Conservation (phyloP, 2,888 invertebrate species). For the Lepidochrysops patricia region DNA sequence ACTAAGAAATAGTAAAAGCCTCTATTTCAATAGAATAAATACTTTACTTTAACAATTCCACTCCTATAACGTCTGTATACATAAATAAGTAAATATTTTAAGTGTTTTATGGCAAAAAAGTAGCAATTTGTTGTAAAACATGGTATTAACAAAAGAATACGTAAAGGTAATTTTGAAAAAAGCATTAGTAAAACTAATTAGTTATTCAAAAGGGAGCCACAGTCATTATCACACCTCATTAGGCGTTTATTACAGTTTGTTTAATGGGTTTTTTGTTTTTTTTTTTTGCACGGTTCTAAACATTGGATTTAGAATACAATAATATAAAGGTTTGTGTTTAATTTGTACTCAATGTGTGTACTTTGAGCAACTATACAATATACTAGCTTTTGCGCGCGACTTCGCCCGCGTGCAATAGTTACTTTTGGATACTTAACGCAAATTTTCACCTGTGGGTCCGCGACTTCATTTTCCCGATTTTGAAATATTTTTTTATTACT, state of each 20-base stretch:
- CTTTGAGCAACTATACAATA: no score
- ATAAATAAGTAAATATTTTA: not conserved
- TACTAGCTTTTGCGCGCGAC: no score
- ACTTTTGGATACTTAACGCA: no score
- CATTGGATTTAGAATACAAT: not conserved
- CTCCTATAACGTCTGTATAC: not conserved
- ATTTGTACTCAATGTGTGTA: not conserved
- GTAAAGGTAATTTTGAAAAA: not conserved
- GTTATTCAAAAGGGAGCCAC: not conserved
- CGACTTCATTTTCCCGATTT: no score
- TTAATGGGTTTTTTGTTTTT: not conserved
- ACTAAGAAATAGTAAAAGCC: not conserved
- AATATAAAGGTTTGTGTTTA: not conserved
- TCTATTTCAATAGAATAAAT: not conserved
- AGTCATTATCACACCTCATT: conserved; percentile 6
- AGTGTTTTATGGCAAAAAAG: not conserved
- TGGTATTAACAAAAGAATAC: conserved; percentile 16
- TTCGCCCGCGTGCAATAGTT: no score
- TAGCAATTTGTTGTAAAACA: not conserved
- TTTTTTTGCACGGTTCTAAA: not conserved
- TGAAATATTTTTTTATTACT: no score
- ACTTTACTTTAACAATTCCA: not conserved
- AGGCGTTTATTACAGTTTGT: not conserved
- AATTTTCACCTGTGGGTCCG: no score
- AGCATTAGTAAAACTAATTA: not conserved